Evolutionary conservation across 2,113 vertebrate genomes (phyloP).

Genomic region (Calcarius ornatus): DNA sequence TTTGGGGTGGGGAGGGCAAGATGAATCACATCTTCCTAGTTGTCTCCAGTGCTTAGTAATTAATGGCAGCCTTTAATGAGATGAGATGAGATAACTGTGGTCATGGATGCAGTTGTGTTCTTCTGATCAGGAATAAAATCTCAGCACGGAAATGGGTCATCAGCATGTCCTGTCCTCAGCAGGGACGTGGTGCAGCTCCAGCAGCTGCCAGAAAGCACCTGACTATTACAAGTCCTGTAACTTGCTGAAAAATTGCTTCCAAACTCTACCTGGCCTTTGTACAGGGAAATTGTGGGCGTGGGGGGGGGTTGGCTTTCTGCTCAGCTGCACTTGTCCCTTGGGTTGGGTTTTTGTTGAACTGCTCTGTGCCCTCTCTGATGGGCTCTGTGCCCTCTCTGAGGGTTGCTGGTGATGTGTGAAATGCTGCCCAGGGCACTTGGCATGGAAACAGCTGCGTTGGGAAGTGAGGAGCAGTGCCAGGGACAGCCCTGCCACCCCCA

Average conservation of each 20-base stretch:
- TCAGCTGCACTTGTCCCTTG: background rate
- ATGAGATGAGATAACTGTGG: background rate
- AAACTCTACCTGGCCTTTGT: background rate
- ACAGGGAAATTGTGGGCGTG: background rate
- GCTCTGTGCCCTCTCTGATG: background rate
- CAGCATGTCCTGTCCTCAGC: accelerated
- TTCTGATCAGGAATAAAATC: background rate
- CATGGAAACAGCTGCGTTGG: accelerated
- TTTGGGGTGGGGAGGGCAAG: background rate
- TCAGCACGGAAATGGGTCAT: background rate
- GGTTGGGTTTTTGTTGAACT: background rate
- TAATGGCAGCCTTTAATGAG: conserved; percentile 11
- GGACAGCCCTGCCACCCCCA: background rate
- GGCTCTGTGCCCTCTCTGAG: background rate
- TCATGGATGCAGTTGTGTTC: background rate
- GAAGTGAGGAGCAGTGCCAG: background rate
- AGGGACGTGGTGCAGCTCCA: background rate
- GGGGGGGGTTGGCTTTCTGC: background rate
- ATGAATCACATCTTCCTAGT: conserved; percentile 17
- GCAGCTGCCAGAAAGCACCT: background rate
- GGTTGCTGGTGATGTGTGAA: background rate
- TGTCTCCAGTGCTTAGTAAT: background rate
- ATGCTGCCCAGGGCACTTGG: background rate
- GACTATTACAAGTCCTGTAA: background rate
- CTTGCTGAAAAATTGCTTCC: background rate